These are phyloP conservation scores for Syngnathus rostellatus DNA, from an alignment of 2,797 vertebrate species.

Conservation along the genomic window DNA sequence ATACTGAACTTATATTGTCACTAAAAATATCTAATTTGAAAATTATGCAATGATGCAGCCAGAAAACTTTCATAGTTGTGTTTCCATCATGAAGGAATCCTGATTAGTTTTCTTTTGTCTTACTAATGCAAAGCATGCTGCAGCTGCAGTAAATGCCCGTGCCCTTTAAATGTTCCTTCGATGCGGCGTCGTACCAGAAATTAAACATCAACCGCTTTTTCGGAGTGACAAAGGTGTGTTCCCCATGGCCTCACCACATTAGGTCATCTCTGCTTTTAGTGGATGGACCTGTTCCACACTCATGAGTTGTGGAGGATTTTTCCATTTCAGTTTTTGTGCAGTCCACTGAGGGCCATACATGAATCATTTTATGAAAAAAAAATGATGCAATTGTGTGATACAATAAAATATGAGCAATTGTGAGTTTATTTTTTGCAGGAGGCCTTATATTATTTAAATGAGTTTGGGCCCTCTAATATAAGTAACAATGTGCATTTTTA, in stretches of 20 bases:
- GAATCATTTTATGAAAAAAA: neutral
- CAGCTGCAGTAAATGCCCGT: neutral
- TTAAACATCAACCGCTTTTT: neutral
- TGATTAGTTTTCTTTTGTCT: neutral
- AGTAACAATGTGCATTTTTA: neutral
- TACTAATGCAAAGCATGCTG: neutral
- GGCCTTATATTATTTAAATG: neutral
- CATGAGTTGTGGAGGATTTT: conserved; percentile 14
- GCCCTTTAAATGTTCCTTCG: neutral
- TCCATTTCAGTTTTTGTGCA: neutral
- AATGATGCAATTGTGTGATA: neutral
- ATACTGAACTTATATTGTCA: too few species aligned
- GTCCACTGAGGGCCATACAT: neutral
- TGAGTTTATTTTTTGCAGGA: neutral
- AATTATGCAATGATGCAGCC: too few species aligned
- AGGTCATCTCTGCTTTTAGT: conserved; percentile 17
- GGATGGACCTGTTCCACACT: conserved; percentile 39
- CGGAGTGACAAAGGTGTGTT: conserved; percentile 17
- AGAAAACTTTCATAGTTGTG: neutral
- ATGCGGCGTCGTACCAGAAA: neutral
- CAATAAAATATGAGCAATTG: neutral
- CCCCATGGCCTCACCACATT: neutral
- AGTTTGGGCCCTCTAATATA: neutral
- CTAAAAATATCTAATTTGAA: too few species aligned
- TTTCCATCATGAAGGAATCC: neutral